These are phyloP conservation scores for Phrynosoma platyrhinos DNA, from an alignment of 2,113 vertebrate genomes.

Conservation along the genomic window DNA sequence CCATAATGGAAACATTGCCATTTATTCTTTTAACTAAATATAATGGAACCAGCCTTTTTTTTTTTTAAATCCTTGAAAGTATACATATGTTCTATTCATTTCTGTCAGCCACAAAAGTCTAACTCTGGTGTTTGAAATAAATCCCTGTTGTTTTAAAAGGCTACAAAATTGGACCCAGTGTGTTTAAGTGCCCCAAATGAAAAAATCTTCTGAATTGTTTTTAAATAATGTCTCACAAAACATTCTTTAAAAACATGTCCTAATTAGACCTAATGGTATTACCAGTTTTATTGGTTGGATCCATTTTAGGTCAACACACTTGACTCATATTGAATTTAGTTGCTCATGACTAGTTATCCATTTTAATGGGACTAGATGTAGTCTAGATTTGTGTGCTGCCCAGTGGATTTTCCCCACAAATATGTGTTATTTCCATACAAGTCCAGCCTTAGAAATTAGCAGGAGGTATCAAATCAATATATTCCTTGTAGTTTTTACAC, in stretches of 20 bases:
- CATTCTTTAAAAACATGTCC: conserved; percentile 25
- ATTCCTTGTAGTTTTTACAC: background rate
- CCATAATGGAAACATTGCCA: conserved; percentile 64
- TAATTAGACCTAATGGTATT: conserved; percentile 25
- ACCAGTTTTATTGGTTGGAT: background rate
- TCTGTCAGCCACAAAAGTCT: accelerated
- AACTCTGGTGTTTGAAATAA: background rate
- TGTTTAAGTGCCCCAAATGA: conserved; percentile 15
- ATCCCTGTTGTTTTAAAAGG: background rate
- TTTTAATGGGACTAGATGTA: background rate
- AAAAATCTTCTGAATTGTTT: conserved; percentile 45
- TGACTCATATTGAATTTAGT: background rate
- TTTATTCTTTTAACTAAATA: conserved; percentile 21
- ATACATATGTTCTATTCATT: accelerated
- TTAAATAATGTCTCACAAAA: conserved; percentile 40
- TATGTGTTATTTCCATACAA: conserved; percentile 9
- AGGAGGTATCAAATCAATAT: background rate
- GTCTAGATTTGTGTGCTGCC: background rate
- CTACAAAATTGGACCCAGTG: conserved; percentile 27
- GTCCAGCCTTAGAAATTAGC: conserved; percentile 21
- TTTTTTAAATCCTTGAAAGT: conserved; percentile 37
- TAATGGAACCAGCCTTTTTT: conserved; percentile 56
- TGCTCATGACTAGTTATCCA: background rate
- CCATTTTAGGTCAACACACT: background rate
- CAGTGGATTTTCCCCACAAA: background rate